A percentile compares a stretch with the other conserved stretches of the same genome.
These are phyloP conservation scores for Andrena chrysosceles DNA, from an alignment of 2,888 invertebrate species.

Conservation along the genomic window DNA sequence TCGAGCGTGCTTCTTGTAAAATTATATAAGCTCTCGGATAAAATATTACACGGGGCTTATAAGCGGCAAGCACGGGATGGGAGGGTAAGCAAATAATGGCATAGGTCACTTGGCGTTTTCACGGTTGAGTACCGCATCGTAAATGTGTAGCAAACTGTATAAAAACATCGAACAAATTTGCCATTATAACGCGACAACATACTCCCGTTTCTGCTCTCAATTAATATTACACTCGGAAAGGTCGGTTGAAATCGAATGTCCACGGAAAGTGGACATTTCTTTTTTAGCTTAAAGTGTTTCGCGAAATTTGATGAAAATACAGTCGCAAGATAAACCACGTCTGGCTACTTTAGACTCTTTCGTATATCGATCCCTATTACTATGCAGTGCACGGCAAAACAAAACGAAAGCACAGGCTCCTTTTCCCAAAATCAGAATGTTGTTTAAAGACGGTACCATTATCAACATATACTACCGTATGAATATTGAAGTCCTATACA, in stretches of 20 bases:
- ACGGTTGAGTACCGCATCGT: constrained; percentile 51
- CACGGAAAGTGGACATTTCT: too few relatives aligned
- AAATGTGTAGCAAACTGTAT: constrained; percentile 14
- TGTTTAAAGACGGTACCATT: not conserved
- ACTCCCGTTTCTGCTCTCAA: not conserved
- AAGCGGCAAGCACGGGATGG: constrained; percentile 45
- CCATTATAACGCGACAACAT: not conserved
- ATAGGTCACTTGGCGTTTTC: constrained; percentile 71
- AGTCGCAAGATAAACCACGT: not conserved
- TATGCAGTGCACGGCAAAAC: not conserved
- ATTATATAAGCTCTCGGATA: constrained; percentile 53
- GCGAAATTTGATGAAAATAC: not conserved
- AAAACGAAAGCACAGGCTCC: not conserved
- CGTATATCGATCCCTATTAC: constrained; percentile 2
- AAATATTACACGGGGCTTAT: constrained; percentile 45
- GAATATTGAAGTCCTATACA: not conserved
- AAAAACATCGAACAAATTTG: constrained; percentile 17
- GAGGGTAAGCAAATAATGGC: constrained; percentile 67
- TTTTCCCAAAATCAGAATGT: not conserved
- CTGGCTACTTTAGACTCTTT: not conserved
- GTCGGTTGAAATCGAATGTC: not conserved
- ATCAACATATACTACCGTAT: not conserved
- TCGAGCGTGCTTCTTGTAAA: constrained; percentile 38
- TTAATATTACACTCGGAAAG: not conserved
- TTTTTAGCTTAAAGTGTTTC: not conserved